A percentile compares a stretch with the other conserved stretches of the same genome.
These are phyloP conservation scores for Mus minutoides DNA, from an alignment of 2,797 vertebrate genomes.

Conservation along the genomic window DNA sequence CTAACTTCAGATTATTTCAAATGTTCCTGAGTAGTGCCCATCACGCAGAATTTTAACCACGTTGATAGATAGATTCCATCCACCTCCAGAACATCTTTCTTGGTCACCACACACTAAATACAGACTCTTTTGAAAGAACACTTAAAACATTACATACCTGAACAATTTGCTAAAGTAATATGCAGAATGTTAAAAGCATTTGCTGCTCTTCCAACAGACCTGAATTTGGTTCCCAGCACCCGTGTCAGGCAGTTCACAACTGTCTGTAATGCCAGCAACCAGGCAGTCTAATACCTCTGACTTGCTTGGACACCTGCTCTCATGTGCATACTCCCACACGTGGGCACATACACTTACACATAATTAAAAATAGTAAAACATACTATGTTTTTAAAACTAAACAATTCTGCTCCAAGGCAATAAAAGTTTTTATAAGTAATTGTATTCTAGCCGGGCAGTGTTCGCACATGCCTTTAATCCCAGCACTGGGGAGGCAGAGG, in stretches of 20 bases:
- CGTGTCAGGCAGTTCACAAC: no score
- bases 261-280: not conserved
- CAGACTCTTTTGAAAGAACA: not conserved
- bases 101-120: not conserved
- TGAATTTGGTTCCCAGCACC: not conserved
- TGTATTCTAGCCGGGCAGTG: no score
- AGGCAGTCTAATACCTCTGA: not conserved
- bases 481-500: no score
- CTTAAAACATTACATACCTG: not conserved
- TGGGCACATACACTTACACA: not conserved
- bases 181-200: not conserved
- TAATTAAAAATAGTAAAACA: not conserved
- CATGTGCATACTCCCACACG: not conserved
- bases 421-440: not conserved
- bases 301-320: not conserved
- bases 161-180: not conserved
- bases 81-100: not conserved
- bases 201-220: not conserved
- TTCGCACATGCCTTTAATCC: no score
- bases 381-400: not conserved
- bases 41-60: not conserved
- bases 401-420: not conserved
- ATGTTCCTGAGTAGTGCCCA: not conserved
- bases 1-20: constrained; percentile 71
- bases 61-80: not conserved